Evolutionary conservation across 2,797 vertebrate species (phyloP), one percentile per base, ranked within the genome.

Genomic region (Diceros bicornis): DNA sequence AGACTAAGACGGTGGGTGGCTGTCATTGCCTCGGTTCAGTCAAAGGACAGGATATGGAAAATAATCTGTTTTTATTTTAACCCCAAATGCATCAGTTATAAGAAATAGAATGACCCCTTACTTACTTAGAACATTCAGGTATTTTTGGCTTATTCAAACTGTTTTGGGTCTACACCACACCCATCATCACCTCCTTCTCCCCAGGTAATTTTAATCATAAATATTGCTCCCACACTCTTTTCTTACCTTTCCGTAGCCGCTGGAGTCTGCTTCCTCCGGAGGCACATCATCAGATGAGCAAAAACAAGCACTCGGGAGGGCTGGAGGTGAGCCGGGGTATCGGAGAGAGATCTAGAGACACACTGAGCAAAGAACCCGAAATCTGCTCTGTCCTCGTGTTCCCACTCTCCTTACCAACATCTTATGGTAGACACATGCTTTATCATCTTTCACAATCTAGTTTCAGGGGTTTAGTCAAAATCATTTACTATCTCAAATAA

Each of bases 1-100:
- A 88, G 57, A 66, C n/a, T 52, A 37, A 47, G 29, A 62, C 20
- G 17, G 37, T 13, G 23, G 18, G 18, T 17, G 44, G 23, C 23
- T 44, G 7, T 37, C 77, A 27, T 16, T 57, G 69, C 23, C 14
- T 25, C 29, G 23, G 72, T 82, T 89, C 72, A 50, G 16, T 59
- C 32, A 44, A 59, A 69, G 50, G 59, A 37, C 66, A 94, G 96
- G 89, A 82, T 94, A 29, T 20, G 7, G 61, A 93, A 91, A 84
- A 72, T 47, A 37, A 68, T 41, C 23, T 71, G 47, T 78, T 59
- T 71, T 17, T 32, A 23, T 75, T 62, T 72, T 9, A 72, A 66
- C 29, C 27, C 55, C n/a, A 77, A 66, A 55, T 68, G 41, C 11
- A 11, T n/a, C 82, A 37, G 0, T 29, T 37, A 8, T 18, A 62